Evolutionary conservation across 2,113 vertebrate genomes (phyloP), one percentile per base, ranked within the genome.

Genomic region (Coptodon bakossiorum): DNA sequence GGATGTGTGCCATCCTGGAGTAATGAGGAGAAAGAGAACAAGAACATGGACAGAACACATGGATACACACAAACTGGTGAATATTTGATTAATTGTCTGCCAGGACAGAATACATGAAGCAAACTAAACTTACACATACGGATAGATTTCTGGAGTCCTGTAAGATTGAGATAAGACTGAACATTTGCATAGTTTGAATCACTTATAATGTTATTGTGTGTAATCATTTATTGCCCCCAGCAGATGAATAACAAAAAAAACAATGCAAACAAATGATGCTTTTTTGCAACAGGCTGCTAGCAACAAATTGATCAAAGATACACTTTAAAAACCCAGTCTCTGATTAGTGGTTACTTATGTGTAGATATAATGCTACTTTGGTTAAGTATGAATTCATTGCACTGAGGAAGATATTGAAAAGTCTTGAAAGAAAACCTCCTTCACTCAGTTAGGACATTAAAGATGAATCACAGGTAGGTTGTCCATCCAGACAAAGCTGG

Each of bases 41-140:
- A 82, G 90, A 94, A 93, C 91, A 94, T 83, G 11, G 83, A 38
- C 1, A 2, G 66, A 81, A 88, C 89, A 86, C 82, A 92, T 83
- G 83, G 80, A 82, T 50, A 34, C 43, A 79, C 14, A 14, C 14
- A 79, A 6, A 5, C 8, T 71, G 27, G 31, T 90, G 48, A 86
- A 80, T 87, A 89, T 87, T 88, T 10, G 76, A 88, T 83, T 80
- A 56, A 89, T 19, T 59, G 24, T 89, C 71, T 84, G 50, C 38
- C 22, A 31, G 22, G 9, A n/a, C 14, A 82, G 53, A 81, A 87
- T 57, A 43, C 43, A 34, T 2, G 6, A 17, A 80, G 79, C 68
- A 87, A 36, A 59, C 31, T 50, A 50, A 50, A 76, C 27, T 50
- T 76, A 31, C 6, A 76, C 14, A 76, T 19, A 76, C 4, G 0